Evolutionary conservation across 2,888 invertebrate genomes (phyloP), one percentile per base, ranked within the genome.

Genomic region (Dasysyrphus tricinctus): DNA sequence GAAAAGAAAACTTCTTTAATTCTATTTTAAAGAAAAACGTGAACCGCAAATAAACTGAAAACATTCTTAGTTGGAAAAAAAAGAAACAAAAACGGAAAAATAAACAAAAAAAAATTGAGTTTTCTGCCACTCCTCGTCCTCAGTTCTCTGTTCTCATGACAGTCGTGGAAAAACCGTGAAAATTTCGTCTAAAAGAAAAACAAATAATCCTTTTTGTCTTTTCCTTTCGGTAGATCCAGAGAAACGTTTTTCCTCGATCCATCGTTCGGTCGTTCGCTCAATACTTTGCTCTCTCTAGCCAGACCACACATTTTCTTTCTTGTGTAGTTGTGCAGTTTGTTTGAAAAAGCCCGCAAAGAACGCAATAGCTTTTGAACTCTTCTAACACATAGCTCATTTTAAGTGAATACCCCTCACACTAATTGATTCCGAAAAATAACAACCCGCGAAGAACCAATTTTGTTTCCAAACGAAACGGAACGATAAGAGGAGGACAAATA

Each of bases 391-490:
- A 56, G 47, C 19, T 39, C 19, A 14, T 19, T 37, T 76, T 16
- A 67, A 32, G 12, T 63, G 56, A n/a, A 37, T 34, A 54, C 63
- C 47, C 19, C 19, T 85, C 59, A 34, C 67, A 73, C 80, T 73
- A 39, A 85, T 77, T 63, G 44, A 80, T 56, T 74, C 69, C 76
- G 77, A 85, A 85, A 69, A 85, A 85, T 80, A 85, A 85, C 80
- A 85, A 85, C 63, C 59, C 67, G 51, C 24, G 9, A 65, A 47
- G 65, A 63, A 47, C 47, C 14, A 47, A 49, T 19, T 32, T 63
- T 32, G 63, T 12, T 6, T 16, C 32, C 16, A 65, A 34, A 54
- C 37, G 65, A 80, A 76, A 65, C 70, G 16, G 65, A 37, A 14
- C 14, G 74, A 37, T 16, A 44, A 51, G 44, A 70, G 42, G 16